Base-by-base conservation (phyloP, 2,888 invertebrate genomes). In the Augochlorella aurata region DNA sequence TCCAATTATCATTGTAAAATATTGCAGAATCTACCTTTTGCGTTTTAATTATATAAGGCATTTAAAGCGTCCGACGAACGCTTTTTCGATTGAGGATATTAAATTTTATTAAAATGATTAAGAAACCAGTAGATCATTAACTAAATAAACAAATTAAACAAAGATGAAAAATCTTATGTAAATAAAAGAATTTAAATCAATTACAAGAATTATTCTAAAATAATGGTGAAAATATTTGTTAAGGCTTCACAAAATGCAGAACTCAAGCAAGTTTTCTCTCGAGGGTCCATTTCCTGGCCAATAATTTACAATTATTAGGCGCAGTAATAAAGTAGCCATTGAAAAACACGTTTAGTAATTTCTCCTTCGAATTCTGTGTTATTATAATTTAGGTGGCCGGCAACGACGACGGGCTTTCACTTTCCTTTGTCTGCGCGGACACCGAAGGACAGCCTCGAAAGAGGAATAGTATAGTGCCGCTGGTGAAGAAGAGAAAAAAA, bases 311-410 rank as follows among this genome's bases (percentile, higher is more conserved):
- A 38, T 38, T 38, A 7, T 14, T 58, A 58, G 14, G 58, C 14
- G 44, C 2, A 8, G 38, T 38, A 63, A 63, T 63, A 63, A 63
- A 38, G 18, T 38, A 38, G 8, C 38, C 14, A 58, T 58, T 58
- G 58, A 14, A 63, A 44, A 63, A 63, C 29, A 63, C 18, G n/a
- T 24, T 18, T 24, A 47, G 38, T 50, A 50, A 70, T 54, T 58
- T 24, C 70, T 70, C 54, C 44, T 54, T 70, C 21, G 54, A 58
- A 54, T 58, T 70, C 24, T n/a, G 44, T 54, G 16, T 54, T 54
- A 54, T 29, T 45, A 44, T 18, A 70, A 45, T 54, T 54, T 45
- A 45, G 18, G 45, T 24, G 44, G 44, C 70, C n/a, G 67, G 16
- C 65, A n/a, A 24, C n/a, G 24, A 54, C 21, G 3, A 4, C 67